Evolutionary conservation across 2,113 vertebrate genomes (phyloP).

Genomic region (Caracal caracal): DNA sequence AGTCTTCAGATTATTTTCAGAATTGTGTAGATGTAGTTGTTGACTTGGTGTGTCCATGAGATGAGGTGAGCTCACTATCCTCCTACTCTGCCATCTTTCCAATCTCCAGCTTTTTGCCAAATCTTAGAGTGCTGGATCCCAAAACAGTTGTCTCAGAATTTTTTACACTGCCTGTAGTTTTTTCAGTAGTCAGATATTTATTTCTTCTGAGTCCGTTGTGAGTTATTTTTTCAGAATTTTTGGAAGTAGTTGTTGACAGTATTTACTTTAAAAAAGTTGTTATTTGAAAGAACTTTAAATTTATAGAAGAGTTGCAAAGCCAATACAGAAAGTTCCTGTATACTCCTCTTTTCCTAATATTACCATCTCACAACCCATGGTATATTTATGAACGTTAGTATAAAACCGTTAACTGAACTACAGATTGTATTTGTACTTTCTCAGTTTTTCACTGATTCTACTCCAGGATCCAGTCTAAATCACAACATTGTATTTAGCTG

Average conservation of each 20-base stretch:
- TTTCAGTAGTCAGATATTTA: background rate
- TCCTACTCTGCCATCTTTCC: background rate
- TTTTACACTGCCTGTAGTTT: background rate
- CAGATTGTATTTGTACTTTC: background rate
- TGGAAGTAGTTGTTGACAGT: background rate
- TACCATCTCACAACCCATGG: background rate
- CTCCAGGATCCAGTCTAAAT: background rate
- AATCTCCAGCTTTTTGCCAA: background rate
- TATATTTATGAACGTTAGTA: background rate
- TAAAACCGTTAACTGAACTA: background rate
- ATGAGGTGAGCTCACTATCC: background rate
- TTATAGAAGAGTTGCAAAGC: background rate
- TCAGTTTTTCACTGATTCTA: background rate
- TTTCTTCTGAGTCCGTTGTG: background rate
- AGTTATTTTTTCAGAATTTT: background rate
- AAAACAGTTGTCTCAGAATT: background rate
- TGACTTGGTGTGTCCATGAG: background rate
- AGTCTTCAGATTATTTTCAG: background rate
- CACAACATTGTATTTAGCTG: background rate
- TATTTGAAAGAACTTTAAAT: background rate
- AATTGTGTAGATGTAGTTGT: background rate
- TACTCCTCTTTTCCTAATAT: background rate
- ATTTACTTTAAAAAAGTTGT: background rate
- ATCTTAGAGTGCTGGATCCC: background rate
- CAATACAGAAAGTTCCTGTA: background rate